Percentiles rank a stretch among this genome's conserved stretches.
phyloP scores from a whole-genome alignment of 2,888 invertebrate genomes.

The Ophioninae sp. region DNA sequence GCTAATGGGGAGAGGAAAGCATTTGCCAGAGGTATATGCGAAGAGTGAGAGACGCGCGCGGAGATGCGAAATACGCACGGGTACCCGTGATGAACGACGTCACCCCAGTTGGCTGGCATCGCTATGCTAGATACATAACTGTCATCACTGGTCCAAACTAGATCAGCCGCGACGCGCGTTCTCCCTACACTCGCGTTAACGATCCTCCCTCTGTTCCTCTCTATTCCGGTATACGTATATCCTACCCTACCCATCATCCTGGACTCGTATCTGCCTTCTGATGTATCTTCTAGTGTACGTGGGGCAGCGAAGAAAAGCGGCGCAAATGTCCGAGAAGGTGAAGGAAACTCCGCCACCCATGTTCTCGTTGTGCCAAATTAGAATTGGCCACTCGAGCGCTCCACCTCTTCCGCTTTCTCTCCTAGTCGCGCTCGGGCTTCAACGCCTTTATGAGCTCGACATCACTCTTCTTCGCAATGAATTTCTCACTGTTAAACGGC shows the following conservation, averaged over 20 bases:
- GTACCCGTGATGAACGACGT: constrained; percentile 74
- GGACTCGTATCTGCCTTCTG: background rate
- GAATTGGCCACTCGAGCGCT: background rate
- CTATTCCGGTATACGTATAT: background rate
- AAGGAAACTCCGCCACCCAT: background rate
- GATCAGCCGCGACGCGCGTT: constrained; percentile 69
- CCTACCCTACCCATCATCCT: background rate
- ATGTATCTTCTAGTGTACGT: background rate
- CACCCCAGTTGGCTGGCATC: constrained; percentile 73
- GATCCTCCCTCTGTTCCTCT: constrained; percentile 10
- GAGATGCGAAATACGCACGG: constrained; percentile 36
- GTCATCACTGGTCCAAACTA: constrained; percentile 77
- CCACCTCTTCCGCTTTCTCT: background rate
- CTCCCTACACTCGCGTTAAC: constrained; percentile 45
- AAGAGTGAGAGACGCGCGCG: constrained; percentile 38
- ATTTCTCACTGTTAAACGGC: constrained; percentile 4
- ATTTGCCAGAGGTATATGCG: constrained; percentile 51
- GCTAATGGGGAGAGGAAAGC: constrained; percentile 51
- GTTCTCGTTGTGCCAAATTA: constrained; percentile 47
- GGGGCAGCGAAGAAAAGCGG: background rate
- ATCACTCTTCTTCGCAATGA: constrained; percentile 35
- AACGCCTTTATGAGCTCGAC: background rate
- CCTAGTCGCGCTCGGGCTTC: background rate
- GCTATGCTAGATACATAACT: constrained; percentile 78
- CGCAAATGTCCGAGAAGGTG: background rate